A percentile compares a stretch with the other conserved stretches of the same genome.
phyloP scores from a whole-genome alignment of 1,140 invertebrate genomes.

The Delia radicum region DNA sequence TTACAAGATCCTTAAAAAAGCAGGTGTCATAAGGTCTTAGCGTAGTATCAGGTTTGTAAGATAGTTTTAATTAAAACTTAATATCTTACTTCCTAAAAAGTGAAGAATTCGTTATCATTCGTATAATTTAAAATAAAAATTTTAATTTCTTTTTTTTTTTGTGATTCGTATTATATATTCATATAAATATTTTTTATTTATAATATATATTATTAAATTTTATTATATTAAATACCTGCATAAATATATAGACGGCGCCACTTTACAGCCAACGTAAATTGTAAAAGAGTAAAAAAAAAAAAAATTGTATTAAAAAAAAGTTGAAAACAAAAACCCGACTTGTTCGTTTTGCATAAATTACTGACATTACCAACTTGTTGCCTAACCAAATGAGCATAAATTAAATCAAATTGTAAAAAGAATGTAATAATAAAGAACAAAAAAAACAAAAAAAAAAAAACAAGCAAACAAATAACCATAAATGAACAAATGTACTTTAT shows the following conservation, averaged over 20 bases:
- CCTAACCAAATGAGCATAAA: slow-evolving; percentile 20
- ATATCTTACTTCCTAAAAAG: no score
- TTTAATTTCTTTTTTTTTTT: no score
- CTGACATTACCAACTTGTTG: slow-evolving; percentile 20
- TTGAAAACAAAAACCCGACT: not conserved
- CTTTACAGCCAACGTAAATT: slow-evolving; percentile 19
- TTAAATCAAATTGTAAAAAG: slow-evolving; percentile 12
- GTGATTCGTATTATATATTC: no score
- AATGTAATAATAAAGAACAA: not conserved
- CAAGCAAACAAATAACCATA: not conserved
- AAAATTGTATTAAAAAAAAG: not conserved
- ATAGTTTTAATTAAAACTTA: no score
- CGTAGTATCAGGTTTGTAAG: no score
- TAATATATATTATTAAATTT: no score
- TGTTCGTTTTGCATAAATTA: slow-evolving; percentile 20
- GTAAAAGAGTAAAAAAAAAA: not conserved
- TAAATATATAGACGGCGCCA: slow-evolving; percentile 1
- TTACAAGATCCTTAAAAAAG: no score
- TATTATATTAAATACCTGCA: not conserved
- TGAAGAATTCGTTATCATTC: no score
- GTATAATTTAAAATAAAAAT: no score
- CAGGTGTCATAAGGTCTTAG: no score
- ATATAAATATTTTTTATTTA: no score
- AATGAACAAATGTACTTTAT: not conserved
- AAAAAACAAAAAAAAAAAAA: not conserved